Evolutionary conservation across 2,888 invertebrate genomes (phyloP), one percentile per base, ranked within the genome.

Genomic region (Dicyrtoma fusca): DNA sequence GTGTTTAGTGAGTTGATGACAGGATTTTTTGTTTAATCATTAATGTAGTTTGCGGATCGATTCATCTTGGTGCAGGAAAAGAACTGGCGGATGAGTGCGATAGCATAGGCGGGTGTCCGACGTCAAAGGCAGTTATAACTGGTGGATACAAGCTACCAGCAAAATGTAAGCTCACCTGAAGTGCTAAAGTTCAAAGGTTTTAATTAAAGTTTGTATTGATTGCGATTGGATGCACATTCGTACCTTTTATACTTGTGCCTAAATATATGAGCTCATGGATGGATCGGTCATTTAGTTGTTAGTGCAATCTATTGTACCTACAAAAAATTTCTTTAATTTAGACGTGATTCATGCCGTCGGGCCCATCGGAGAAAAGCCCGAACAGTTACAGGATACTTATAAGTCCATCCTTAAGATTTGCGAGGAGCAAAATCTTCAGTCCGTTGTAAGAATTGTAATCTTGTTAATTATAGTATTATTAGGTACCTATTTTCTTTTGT

Each of bases 311-410:
- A n/a, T n/a, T n/a, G n/a, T n/a, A n/a, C n/a, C n/a, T n/a, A n/a
- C n/a, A n/a, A n/a, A n/a, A n/a, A n/a, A n/a, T n/a, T n/a, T n/a
- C n/a, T n/a, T n/a, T 13, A 25, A n/a, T 69, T 0, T 85, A 94
- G 94, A 92, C 86, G 88, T 95, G 0, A 92, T 95, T 77, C 94
- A 94, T 82, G 94, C 95, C 8, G 95, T 95, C 19, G 95, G 95
- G 0, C 95, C 95, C 1, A 87, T 87, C 81, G 91, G 92, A 57
- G 90, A 91, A 75, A 88, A 90, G 4, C 87, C 88, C 6, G 83
- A 86, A 0, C 84, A 87, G 55, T 86, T 95, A 6, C 83, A 85
- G 69, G 86, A 87, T 0, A 92, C 93, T 82, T 95, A 95, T 82
- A 84, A 86, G 69, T 89, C 88, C 19, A 88, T 89, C 81, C 84